Base-by-base conservation (phyloP, 2,113 vertebrate genomes). In the Hyaena hyaena region DNA sequence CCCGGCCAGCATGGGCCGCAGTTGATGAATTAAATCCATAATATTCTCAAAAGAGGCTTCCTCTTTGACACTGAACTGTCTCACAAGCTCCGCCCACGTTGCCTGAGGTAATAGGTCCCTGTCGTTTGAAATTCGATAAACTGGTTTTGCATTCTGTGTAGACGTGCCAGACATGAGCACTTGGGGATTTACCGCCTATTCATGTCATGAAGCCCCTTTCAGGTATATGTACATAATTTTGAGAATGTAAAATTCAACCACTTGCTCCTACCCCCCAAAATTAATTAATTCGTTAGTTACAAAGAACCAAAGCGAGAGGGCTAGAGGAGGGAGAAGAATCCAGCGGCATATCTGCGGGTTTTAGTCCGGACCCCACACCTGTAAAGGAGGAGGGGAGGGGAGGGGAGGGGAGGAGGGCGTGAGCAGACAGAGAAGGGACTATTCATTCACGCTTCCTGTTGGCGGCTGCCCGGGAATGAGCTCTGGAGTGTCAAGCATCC, bases 371-470 rank as follows among this genome's bases (percentile, higher is more conserved):
- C 21, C 68, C 53, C 33, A 8, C 16, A 4, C n/a, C 23, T 28
- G 45, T 26, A 10, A 79, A 4, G 76, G 16, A 10, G 43, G 43
- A 26, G 73, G 5, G 39, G 35, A 35, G 4, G 35, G n/a, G n/a
- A 16, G 26, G 58, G 45, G 11, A 28, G 4, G 35, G 26, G 48
- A 14, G 15, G 31, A 73, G 16, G 28, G 9, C 0, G 1, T 0
- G 9, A 17, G 31, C 24, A 77, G 58, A 16, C 5, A 11, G 2
- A 14, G 17, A 77, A 19, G 24, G 9, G 58, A 28, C 28, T 5
- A 14, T 0, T 8, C 74, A 4, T 19, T 53, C 26, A 11, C 5
- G 14, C 23, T 19, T 61, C 84, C 53, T 10, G 31, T 55, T 35
- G 4, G 33, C 28, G 5, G 35, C 24, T 31, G 61, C 31, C 24